Base-by-base conservation (phyloP, 2,888 invertebrate genomes). In the Odontocolon sp. region DNA sequence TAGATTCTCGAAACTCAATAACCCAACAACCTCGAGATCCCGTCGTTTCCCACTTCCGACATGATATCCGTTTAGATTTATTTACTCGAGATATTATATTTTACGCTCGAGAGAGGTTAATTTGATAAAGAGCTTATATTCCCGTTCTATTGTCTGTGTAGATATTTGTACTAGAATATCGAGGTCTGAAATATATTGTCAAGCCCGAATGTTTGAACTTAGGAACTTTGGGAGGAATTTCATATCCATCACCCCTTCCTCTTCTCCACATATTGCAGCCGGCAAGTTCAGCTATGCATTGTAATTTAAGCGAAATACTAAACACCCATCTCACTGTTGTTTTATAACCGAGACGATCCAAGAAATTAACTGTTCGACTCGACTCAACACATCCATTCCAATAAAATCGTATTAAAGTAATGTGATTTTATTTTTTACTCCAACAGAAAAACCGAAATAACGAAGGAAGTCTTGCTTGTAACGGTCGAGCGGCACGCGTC, bases 1-100 rank as follows among this genome's bases (percentile, higher is more conserved):
- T 81, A 82, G 82, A 81, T 82, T 82, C 81, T 77, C 73, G 76
- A 80, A 82, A 83, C 81, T 82, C 82, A 81, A 83, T 83, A 82
- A 81, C 33, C 50, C 59, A 26, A 23, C 23, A 28, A 40, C 21
- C 11, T 18, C 21, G 50, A 28, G 50, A 18, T 31, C 18, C 16
- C 9, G 11, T 18, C 8, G 3, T 14, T 52, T 9, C 28, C 2
- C 31, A n/a, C 33, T 54, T 54, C 54, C 33, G 31, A 18, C 16
- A 40, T 47, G 23, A 72, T 77, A 57, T 67, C 33, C 16, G 18
- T 18, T 16, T 9, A 67, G 50, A 56, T 47, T 50, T 77, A 57
- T 68, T 71, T 71, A 59, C 68, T 63, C 59, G 26, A 9, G 50
- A 67, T 71, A 67, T 72, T 56, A 26, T 33, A 38, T 14, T 33